phyloP scores from a whole-genome alignment of 2,113 vertebrate genomes.

The Peromyscus californicus region DNA sequence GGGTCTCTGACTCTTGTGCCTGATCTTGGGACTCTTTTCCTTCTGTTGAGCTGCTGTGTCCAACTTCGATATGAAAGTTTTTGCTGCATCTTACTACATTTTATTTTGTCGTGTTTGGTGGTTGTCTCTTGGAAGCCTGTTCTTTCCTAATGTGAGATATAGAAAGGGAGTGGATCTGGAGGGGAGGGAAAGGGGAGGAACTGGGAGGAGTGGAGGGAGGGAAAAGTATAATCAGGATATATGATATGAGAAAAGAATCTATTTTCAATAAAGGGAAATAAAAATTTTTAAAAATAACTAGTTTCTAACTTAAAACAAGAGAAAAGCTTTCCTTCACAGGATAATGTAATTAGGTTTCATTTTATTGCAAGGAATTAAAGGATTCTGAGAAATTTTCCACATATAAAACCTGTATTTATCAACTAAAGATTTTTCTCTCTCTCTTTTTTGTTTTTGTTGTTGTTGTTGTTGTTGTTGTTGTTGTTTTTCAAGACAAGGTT shows the following conservation, averaged over 20 bases:
- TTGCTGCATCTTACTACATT: neutral
- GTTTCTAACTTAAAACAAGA: neutral
- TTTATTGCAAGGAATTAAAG: neutral
- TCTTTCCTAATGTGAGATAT: neutral
- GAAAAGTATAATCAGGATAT: neutral
- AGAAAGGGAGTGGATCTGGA: neutral
- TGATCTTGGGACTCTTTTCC: neutral
- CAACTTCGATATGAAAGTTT: neutral
- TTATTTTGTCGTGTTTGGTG: neutral
- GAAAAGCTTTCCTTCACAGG: neutral
- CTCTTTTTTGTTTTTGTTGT: no score
- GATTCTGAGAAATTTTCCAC: neutral
- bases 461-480: no score
- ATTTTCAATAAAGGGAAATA: neutral
- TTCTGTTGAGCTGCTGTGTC: neutral
- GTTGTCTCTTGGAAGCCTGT: neutral
- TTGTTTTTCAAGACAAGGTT: no score
- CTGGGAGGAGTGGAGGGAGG: neutral
- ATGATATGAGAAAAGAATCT: neutral
- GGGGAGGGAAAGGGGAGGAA: neutral
- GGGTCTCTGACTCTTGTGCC: neutral
- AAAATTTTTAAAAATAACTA: neutral
- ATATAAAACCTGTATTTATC: slow-evolving; percentile 4
- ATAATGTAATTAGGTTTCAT: neutral
- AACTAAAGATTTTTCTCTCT: no score